Base-by-base conservation (phyloP, 2,113 vertebrate genomes). In the Rhabdornis inornatus region DNA sequence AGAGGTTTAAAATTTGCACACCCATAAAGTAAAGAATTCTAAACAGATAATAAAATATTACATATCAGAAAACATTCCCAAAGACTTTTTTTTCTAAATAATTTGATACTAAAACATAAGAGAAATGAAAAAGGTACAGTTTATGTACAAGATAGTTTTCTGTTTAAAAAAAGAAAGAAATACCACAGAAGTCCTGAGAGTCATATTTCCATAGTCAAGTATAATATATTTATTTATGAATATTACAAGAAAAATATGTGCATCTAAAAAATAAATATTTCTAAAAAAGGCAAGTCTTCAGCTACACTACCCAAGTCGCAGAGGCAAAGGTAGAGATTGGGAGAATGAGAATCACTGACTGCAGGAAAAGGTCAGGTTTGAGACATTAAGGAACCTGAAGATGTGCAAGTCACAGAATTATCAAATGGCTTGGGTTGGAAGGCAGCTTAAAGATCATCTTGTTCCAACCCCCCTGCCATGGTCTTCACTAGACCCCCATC, bases 361-460 rank as follows among this genome's bases (percentile, higher is more conserved):
- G 37, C 16, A 52, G 19, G 52, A 44, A 59, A 59, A 50, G 10
- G 45, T n/a, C 13, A 45, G 4, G 28, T n/a, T 52, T 3, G 3
- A 59, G 10, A 30, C 10, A 24, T 44, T 39, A 45, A 52, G 33
- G 23, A 89, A 59, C 6, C 4, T 39, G 28, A 89, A 53, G 45
- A 7, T 25, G 13, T 13, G 4, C 52, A 52, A n/a, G 9, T 39
- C 40, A 16, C 11, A 18, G 11, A 11, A 53, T 39, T 19, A 52
- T 25, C 0, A 0, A 28, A 75, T 6, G 4, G 10, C 23, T 25
- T 66, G 15, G 23, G 11, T 30, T 42, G 8, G 33, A 82, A 82
- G 22, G 6, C 6, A 52, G 12, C 8, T 59, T 44, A 52, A 59
- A 44, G 15, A 39, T 52, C 13, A 82, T 30, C 23, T 44, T 28